A percentile compares a stretch with the other conserved stretches of the same genome.
Evolutionary conservation across 2,888 invertebrate species (phyloP).

Genomic region (Dioctria linearis): DNA sequence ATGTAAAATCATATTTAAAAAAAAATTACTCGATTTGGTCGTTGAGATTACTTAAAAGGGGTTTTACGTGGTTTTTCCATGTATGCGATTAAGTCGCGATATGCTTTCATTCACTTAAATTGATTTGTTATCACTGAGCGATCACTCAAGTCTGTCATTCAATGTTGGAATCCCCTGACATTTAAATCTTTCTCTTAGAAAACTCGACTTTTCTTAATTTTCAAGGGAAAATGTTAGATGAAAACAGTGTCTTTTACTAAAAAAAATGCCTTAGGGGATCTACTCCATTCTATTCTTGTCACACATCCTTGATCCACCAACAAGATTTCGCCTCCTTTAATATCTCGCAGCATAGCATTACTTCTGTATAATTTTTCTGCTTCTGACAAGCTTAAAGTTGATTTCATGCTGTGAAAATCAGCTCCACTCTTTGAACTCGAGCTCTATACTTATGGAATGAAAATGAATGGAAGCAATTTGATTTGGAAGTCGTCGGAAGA

Average conservation of each 20-base stretch:
- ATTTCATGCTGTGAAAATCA: not conserved
- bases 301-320: too few species aligned
- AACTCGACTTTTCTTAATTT: too few species aligned
- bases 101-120: too few species aligned
- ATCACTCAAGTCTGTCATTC: too few species aligned
- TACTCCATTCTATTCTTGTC: too few species aligned
- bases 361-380: not conserved
- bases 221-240: too few species aligned
- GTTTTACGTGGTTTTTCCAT: not conserved
- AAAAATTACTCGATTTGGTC: conserved; percentile 5
- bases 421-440: not conserved
- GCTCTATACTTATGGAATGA: not conserved
- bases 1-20: not conserved
- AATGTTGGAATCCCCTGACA: too few species aligned
- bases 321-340: not conserved
- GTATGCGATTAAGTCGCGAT: not conserved
- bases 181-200: too few species aligned
- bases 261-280: too few species aligned
- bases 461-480: not conserved
- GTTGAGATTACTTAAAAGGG: not conserved
- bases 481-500: not conserved
- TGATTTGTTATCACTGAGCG: too few species aligned
- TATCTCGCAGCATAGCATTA: not conserved
- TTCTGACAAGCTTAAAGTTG: not conserved
- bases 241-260: too few species aligned